Evolutionary conservation across 2,888 invertebrate genomes (phyloP).

Genomic region (Drosophila infuscata): DNA sequence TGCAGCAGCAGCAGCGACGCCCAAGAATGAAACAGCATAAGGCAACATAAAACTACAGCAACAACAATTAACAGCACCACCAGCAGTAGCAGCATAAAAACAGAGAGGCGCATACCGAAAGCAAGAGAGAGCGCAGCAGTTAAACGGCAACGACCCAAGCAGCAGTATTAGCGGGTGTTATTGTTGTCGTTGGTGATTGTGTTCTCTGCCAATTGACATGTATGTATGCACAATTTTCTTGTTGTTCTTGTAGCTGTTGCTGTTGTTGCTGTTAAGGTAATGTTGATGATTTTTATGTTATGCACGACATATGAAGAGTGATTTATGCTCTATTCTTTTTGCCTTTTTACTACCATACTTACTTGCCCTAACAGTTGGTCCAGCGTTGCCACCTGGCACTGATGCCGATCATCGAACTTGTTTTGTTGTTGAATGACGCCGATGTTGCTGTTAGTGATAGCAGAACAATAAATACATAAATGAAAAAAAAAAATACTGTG

Average conservation of each 20-base stretch:
- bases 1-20: constrained; percentile 66
- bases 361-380: neutral
- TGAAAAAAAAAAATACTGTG: constrained; percentile 19
- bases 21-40: constrained; percentile 75
- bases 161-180: constrained; percentile 68
- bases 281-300: constrained; percentile 39
- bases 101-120: constrained; percentile 41
- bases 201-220: constrained; percentile 58
- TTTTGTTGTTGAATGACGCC: constrained; percentile 32
- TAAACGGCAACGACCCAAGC: constrained; percentile 64
- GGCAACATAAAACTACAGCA: constrained; percentile 74
- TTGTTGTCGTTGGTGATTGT: constrained; percentile 48
- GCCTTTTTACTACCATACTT: constrained; percentile 8
- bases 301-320: constrained; percentile 37
- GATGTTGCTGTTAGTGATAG: constrained; percentile 36
- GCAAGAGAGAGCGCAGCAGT: constrained; percentile 37
- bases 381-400: constrained; percentile 51
- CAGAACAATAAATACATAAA: neutral
- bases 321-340: constrained; percentile 25
- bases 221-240: constrained; percentile 62
- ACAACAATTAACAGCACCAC: constrained; percentile 42
- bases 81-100: constrained; percentile 47
- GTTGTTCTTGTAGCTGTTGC: constrained; percentile 12
- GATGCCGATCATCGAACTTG: constrained; percentile 46
- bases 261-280: constrained; percentile 28